Evolutionary conservation across 1,140 invertebrate species (phyloP).

Genomic region (Danaus plexippus): DNA sequence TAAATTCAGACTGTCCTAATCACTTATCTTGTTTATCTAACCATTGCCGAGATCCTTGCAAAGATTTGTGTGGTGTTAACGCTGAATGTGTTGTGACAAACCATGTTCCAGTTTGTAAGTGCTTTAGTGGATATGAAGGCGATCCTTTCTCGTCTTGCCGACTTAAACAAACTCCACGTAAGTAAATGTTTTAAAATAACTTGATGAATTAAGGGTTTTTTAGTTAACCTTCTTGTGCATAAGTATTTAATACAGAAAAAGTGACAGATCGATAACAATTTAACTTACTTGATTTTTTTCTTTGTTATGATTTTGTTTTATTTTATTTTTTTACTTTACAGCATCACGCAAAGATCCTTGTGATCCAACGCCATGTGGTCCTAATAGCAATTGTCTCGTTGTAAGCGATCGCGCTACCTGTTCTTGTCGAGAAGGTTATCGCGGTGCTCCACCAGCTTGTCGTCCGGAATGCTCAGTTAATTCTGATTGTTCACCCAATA

Average conservation of each 20-base stretch:
- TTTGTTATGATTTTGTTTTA: neutral
- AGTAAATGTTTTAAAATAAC: constrained; percentile 30
- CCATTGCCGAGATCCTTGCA: constrained; percentile 91
- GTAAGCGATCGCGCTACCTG: constrained; percentile 82
- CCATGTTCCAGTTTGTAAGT: constrained; percentile 86
- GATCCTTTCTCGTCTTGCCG: constrained; percentile 88
- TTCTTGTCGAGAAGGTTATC: constrained; percentile 82
- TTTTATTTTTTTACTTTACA: constrained; percentile 29
- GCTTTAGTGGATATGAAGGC: constrained; percentile 81
- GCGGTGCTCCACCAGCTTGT: constrained; percentile 83
- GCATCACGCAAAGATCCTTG: constrained; percentile 78
- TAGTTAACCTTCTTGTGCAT: too few relatives aligned
- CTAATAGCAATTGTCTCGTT: constrained; percentile 83
- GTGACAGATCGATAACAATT: too few relatives aligned
- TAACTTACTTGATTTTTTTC: too few relatives aligned
- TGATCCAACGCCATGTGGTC: constrained; percentile 84
- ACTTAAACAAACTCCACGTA: constrained; percentile 71
- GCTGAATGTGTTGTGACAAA: constrained; percentile 87
- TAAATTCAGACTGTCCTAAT: constrained; percentile 86
- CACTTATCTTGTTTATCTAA: constrained; percentile 86
- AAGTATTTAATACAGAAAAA: too few relatives aligned
- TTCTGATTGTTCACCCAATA: constrained; percentile 80
- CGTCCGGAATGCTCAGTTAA: constrained; percentile 86
- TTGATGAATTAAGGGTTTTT: neutral
- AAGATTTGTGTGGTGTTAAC: constrained; percentile 86